A percentile compares a stretch with the other conserved stretches of the same genome.
Evolutionary conservation across 2,888 invertebrate genomes (phyloP).

Genomic region (Lycia hirtaria): DNA sequence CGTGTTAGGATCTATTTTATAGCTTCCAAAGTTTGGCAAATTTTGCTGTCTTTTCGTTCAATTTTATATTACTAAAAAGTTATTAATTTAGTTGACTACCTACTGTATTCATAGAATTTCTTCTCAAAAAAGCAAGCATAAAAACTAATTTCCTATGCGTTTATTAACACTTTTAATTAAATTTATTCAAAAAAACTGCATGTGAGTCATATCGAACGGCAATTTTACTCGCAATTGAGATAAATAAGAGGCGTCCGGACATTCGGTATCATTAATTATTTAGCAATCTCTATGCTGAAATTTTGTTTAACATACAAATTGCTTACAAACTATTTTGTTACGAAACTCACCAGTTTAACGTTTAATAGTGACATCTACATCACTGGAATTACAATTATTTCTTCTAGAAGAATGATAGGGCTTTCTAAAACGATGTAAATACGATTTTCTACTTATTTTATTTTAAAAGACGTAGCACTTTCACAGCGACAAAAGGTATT

Average conservation of each 20-base stretch:
- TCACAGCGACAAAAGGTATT: constrained; percentile 18
- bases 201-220: constrained; percentile 6
- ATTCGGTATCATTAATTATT: constrained; percentile 31
- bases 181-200: constrained; percentile 1
- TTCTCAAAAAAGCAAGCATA: neutral
- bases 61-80: too few species aligned
- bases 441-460: constrained; percentile 17
- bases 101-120: neutral
- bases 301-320: constrained; percentile 38
- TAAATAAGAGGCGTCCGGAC: constrained; percentile 34
- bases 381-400: constrained; percentile 14
- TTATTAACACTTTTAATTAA: neutral
- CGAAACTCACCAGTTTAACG: constrained; percentile 35
- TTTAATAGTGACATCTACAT: constrained; percentile 20
- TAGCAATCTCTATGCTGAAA: constrained; percentile 11
- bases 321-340: constrained; percentile 19
- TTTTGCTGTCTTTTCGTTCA: too few species aligned
- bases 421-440: neutral
- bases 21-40: too few species aligned
- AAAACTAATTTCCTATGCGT: neutral
- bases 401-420: neutral
- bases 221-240: constrained; percentile 28
- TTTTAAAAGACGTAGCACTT: constrained; percentile 27
- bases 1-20: too few species aligned
- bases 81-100: too few species aligned